phyloP scores from a whole-genome alignment of 2,888 invertebrate species.

The Habroteleia sp. region DNA sequence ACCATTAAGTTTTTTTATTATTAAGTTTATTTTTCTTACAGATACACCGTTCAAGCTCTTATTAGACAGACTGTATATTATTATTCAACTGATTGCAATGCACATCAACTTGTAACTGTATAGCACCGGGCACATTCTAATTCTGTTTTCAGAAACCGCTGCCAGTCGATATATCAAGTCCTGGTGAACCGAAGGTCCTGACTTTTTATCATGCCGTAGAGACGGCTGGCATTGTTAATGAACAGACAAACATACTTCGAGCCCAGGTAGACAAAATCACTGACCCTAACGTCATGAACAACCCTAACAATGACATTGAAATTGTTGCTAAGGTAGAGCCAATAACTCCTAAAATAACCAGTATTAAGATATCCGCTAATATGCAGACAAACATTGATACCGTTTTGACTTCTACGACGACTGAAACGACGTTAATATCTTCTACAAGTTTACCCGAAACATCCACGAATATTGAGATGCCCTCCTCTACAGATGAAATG shows the following conservation, averaged over 20 bases:
- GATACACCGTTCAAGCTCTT: too few relatives aligned
- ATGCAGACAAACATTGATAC: slow-evolving; percentile 70
- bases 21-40: too few relatives aligned
- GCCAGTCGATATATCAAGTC: slow-evolving; percentile 74
- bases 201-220: slow-evolving; percentile 79
- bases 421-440: slow-evolving; percentile 41
- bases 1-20: too few relatives aligned
- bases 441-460: slow-evolving; percentile 28
- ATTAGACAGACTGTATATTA: too few relatives aligned
- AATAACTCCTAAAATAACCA: slow-evolving; percentile 68
- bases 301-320: slow-evolving; percentile 79
- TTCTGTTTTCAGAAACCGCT: slow-evolving; percentile 78
- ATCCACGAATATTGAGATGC: slow-evolving; percentile 16
- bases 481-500: slow-evolving; percentile 26
- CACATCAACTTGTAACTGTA: slow-evolving; percentile 67
- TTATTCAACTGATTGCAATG: slow-evolving; percentile 48
- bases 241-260: slow-evolving; percentile 71
- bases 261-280: slow-evolving; percentile 76
- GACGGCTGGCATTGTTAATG: slow-evolving; percentile 76
- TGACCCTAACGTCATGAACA: slow-evolving; percentile 70
- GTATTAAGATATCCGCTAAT: slow-evolving; percentile 68
- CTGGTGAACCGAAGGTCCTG: slow-evolving; percentile 76
- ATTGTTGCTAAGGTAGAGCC: slow-evolving; percentile 66
- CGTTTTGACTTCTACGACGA: slow-evolving; percentile 57
- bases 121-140: slow-evolving; percentile 70